These are phyloP conservation scores for Gonioctena quinquepunctata DNA, from an alignment of 1,140 invertebrate species.

Conservation along the genomic window DNA sequence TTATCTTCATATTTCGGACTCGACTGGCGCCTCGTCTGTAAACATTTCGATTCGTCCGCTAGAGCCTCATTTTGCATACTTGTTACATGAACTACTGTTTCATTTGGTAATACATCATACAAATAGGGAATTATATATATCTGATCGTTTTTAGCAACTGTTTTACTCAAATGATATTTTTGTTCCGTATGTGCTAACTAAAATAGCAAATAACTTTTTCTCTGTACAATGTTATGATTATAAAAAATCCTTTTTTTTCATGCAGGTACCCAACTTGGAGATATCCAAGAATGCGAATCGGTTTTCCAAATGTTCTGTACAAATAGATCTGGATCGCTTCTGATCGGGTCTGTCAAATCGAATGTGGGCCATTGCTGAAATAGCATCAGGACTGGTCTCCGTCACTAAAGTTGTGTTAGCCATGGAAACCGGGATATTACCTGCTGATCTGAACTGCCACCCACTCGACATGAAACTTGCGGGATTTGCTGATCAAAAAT, in stretches of 20 bases:
- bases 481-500: slow-evolving; percentile 67
- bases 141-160: too few species aligned
- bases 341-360: slow-evolving; percentile 89
- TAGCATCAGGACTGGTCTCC: slow-evolving; percentile 83
- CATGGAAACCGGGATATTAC: slow-evolving; percentile 68
- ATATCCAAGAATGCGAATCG: slow-evolving; percentile 85
- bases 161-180: background rate
- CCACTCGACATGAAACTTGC: slow-evolving; percentile 72
- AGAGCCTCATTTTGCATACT: too few species aligned
- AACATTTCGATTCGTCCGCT: too few species aligned
- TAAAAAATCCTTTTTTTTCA: background rate
- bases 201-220: background rate
- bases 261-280: slow-evolving; percentile 69
- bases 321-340: slow-evolving; percentile 68
- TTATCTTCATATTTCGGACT: too few species aligned
- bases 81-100: too few species aligned
- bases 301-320: slow-evolving; percentile 82
- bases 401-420: slow-evolving; percentile 79
- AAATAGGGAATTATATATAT: too few species aligned
- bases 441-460: slow-evolving; percentile 73
- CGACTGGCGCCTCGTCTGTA: too few species aligned
- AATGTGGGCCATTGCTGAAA: slow-evolving; percentile 91
- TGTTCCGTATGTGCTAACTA: background rate
- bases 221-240: background rate
- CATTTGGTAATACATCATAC: too few species aligned